Evolutionary conservation across 2,113 vertebrate species (phyloP).

Genomic region (Lophotis ruficrista): DNA sequence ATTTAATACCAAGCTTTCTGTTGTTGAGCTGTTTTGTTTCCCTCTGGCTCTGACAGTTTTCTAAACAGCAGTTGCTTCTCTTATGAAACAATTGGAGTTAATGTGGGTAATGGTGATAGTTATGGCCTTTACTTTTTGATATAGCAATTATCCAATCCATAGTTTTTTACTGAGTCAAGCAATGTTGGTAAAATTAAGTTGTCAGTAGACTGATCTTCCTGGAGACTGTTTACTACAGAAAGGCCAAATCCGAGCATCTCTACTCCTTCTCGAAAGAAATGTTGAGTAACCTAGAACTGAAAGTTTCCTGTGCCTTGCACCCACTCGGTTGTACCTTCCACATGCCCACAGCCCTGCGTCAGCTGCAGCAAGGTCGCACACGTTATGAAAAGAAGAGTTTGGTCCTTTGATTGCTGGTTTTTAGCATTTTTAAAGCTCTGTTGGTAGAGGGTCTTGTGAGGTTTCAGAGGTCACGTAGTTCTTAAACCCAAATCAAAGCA

Average conservation of each 20-base stretch:
- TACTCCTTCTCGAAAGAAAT: neutral
- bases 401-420: neutral
- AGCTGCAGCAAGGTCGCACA: neutral
- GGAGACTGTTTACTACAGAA: neutral
- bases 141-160: slow-evolving; percentile 62
- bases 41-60: slow-evolving; percentile 40
- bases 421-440: neutral
- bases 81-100: slow-evolving; percentile 54
- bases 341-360: too few relatives aligned
- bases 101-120: slow-evolving; percentile 62
- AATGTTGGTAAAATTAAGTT: slow-evolving; percentile 24
- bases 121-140: slow-evolving; percentile 49
- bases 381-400: neutral
- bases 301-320: neutral
- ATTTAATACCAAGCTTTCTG: slow-evolving; percentile 43
- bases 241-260: neutral
- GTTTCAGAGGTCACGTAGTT: neutral
- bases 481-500: neutral
- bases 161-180: slow-evolving; percentile 24
- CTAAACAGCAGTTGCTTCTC: slow-evolving; percentile 65
- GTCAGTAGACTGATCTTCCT: slow-evolving; percentile 5
- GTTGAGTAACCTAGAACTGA: neutral
- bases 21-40: slow-evolving; percentile 60
- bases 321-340: neutral
- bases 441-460: neutral